Percentiles rank a stretch among this genome's conserved stretches.
phyloP scores from a whole-genome alignment of 2,113 vertebrate genomes.

The Strigops habroptila region DNA sequence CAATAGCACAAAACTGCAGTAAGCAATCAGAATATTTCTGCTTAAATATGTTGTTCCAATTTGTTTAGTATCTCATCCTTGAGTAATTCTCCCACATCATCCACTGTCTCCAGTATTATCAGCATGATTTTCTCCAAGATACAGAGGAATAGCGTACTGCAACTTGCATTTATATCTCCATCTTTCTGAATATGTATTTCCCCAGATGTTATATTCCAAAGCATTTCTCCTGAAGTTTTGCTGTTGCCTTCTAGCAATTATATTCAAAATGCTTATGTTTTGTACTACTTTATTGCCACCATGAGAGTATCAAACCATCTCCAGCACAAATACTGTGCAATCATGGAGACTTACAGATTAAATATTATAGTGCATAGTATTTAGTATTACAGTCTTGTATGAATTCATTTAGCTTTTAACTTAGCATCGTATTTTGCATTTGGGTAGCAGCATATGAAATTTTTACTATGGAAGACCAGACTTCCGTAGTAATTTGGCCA shows the following conservation, averaged over 20 bases:
- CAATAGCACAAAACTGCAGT: conserved; percentile 32
- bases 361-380: neutral
- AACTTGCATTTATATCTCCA: neutral
- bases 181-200: neutral
- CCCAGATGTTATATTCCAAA: neutral
- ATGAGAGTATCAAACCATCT: neutral
- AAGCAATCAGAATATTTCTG: conserved; percentile 49
- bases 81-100: neutral
- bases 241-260: neutral
- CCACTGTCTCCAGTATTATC: neutral
- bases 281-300: neutral
- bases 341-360: neutral
- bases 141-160: neutral
- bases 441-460: neutral
- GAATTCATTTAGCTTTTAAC: neutral
- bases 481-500: neutral
- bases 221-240: neutral
- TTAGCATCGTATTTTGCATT: neutral
- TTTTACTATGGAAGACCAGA: neutral
- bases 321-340: neutral
- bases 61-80: conserved; percentile 12
- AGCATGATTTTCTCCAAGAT: neutral
- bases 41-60: conserved; percentile 27
- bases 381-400: neutral
- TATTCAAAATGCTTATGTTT: neutral